phyloP scores from a whole-genome alignment of 1,140 invertebrate genomes.

The Phymorhynchus buccinoides region DNA sequence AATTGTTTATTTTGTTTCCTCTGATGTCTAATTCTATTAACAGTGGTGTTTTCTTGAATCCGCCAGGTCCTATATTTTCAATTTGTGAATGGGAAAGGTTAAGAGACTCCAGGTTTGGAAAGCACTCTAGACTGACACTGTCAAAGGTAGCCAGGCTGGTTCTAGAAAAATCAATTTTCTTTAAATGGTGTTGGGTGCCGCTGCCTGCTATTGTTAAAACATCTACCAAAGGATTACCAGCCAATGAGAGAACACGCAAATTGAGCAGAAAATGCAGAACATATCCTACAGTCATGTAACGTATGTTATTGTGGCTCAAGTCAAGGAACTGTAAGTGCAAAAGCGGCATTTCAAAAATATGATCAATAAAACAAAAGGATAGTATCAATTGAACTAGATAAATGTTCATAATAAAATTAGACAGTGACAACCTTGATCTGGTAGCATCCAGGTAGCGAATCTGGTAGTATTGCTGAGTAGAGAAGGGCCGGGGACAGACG shows the following conservation, averaged over 20 bases:
- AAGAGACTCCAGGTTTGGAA: not conserved
- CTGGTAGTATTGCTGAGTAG: not conserved
- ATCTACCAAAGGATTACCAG: slow-evolving; percentile 1
- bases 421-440: not conserved
- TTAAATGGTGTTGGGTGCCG: not conserved
- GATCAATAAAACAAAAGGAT: not conserved
- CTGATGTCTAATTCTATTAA: not conserved
- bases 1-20: not conserved
- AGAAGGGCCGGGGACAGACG: not conserved
- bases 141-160: not conserved
- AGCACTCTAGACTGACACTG: not conserved
- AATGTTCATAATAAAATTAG: not conserved
- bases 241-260: slow-evolving; percentile 19
- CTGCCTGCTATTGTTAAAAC: not conserved
- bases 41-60: not conserved
- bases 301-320: slow-evolving; percentile 36
- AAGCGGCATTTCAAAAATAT: not conserved
- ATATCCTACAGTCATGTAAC: not conserved
- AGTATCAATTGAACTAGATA: not conserved
- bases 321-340: not conserved
- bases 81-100: not conserved
- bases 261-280: slow-evolving; percentile 18
- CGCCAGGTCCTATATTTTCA: not conserved
- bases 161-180: not conserved
- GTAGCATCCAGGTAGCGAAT: slow-evolving; percentile 15